A percentile compares a stretch with the other conserved stretches of the same genome.
phyloP scores from a whole-genome alignment of 2,797 vertebrate species.

The Coluber constrictor region DNA sequence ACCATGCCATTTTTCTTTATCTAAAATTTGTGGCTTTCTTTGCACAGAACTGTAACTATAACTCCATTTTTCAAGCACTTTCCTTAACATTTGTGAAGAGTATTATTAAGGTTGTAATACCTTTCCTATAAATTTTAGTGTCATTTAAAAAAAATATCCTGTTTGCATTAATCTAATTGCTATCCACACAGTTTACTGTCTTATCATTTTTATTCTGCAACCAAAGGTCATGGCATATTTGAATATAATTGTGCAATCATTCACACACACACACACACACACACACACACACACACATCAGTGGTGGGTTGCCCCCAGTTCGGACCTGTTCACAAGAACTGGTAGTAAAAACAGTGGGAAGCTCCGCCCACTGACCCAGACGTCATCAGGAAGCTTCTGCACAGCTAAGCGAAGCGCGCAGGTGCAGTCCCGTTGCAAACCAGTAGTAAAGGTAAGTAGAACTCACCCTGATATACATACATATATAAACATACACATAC shows the following conservation, averaged over 20 bases:
- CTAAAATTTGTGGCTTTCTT: background rate
- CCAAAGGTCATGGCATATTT: background rate
- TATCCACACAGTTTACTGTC: background rate
- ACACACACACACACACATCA: too few species aligned
- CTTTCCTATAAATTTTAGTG: background rate
- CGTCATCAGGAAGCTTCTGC: too few species aligned
- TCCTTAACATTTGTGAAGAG: background rate
- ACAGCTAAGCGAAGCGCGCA: too few species aligned
- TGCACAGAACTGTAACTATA: background rate
- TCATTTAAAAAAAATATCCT: background rate
- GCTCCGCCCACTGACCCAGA: too few species aligned
- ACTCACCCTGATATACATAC: too few species aligned
- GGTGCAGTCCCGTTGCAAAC: too few species aligned
- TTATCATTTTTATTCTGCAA: background rate
- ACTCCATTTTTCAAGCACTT: background rate
- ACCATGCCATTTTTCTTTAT: background rate
- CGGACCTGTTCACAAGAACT: too few species aligned
- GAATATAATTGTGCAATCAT: background rate
- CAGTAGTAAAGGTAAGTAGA: too few species aligned
- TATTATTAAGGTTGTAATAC: background rate
- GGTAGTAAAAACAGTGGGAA: too few species aligned
- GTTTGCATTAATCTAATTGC: background rate
- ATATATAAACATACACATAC: too few species aligned
- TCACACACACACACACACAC: background rate
- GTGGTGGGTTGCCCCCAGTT: too few species aligned